Conservation (phyloP, 2,888 invertebrate species). For the Cantharis lateralis region DNA sequence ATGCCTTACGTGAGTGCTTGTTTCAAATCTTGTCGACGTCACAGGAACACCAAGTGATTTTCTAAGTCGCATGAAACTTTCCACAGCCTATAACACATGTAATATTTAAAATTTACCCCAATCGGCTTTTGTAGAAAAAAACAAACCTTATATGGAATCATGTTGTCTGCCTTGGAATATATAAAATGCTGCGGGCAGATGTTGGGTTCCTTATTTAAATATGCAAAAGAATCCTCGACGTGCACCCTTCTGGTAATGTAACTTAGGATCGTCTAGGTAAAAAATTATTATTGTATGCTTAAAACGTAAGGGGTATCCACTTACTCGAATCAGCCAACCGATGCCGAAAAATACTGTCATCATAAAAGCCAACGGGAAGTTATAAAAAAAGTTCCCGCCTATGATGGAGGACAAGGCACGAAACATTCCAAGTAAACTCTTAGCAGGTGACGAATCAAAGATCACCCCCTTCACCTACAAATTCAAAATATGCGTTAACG, state of each 20-base stretch:
- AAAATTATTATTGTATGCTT: conserved; percentile 11
- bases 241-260: not conserved
- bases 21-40: conserved; percentile 66
- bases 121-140: not conserved
- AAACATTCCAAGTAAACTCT: conserved; percentile 62
- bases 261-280: conserved; percentile 40
- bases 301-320: not conserved
- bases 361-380: conserved; percentile 61
- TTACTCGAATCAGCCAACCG: conserved; percentile 66
- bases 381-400: conserved; percentile 62
- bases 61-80: conserved; percentile 66
- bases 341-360: conserved; percentile 63
- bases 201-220: conserved; percentile 63
- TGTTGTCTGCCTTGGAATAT: conserved; percentile 71
- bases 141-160: conserved; percentile 64
- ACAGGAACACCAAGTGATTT: conserved; percentile 65
- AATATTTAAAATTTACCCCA: not conserved
- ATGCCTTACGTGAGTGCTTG: conserved; percentile 78
- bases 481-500: not conserved
- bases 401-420: conserved; percentile 66
- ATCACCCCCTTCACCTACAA: conserved; percentile 66
- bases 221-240: conserved; percentile 59
- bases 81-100: conserved; percentile 63
- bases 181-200: conserved; percentile 73
- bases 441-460: conserved; percentile 74